Evolutionary conservation across 2,113 vertebrate species (phyloP).

Genomic region (Epinephelus moara): DNA sequence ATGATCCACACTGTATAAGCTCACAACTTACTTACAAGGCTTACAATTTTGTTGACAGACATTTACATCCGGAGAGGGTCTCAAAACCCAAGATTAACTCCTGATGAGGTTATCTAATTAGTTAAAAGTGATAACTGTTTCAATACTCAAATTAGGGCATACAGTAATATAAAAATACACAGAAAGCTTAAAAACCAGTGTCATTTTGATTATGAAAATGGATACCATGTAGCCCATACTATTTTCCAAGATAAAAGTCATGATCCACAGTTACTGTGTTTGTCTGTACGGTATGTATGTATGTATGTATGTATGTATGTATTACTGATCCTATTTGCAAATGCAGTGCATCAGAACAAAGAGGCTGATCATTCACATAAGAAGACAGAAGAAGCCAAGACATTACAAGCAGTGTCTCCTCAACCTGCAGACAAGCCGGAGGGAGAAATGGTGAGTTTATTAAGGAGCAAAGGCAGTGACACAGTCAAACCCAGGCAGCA

Average conservation of each 20-base stretch:
- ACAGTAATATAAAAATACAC: too few relatives aligned
- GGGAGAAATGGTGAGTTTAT: conserved; percentile 55
- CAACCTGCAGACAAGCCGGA: conserved; percentile 57
- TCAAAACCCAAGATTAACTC: not conserved
- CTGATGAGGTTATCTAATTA: not conserved
- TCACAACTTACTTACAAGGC: not conserved
- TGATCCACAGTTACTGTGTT: not conserved
- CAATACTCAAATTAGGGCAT: too few relatives aligned
- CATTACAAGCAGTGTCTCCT: not conserved
- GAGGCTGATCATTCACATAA: conserved; percentile 57
- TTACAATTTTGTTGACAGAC: not conserved
- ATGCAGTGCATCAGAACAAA: conserved; percentile 37
- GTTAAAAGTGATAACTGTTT: too few relatives aligned
- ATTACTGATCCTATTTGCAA: not conserved
- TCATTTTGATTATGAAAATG: not conserved
- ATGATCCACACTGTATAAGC: not conserved
- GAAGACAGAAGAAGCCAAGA: conserved; percentile 46
- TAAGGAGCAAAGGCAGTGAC: not conserved
- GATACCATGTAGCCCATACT: not conserved
- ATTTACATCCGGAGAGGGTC: not conserved
- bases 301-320: too few relatives aligned
- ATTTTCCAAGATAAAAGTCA: not conserved
- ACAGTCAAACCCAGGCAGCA: not conserved
- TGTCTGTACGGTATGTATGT: too few relatives aligned
- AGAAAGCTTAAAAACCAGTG: too few relatives aligned